Conservation (phyloP, 1,140 invertebrate genomes). For the Drosophila pandora region DNA sequence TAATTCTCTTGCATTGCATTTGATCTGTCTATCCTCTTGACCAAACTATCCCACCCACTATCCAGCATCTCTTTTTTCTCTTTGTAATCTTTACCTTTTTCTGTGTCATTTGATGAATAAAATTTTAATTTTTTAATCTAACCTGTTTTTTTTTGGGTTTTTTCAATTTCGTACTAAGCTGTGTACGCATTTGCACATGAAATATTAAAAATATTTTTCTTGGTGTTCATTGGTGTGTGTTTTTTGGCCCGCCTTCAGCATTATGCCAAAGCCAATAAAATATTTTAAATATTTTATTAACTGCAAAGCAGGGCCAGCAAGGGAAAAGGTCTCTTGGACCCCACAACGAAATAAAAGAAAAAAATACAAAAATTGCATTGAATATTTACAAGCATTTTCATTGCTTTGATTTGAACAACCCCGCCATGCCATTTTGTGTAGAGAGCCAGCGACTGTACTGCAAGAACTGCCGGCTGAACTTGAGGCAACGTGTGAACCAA, state of each 20-base stretch:
- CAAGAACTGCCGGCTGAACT: slow-evolving; percentile 33
- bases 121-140: slow-evolving; percentile 11
- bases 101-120: background rate
- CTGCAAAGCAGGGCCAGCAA: slow-evolving; percentile 65
- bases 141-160: slow-evolving; percentile 1
- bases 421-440: slow-evolving; percentile 32
- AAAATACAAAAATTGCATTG: slow-evolving; percentile 64
- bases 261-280: slow-evolving; percentile 71
- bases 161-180: slow-evolving; percentile 24
- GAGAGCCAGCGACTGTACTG: slow-evolving; percentile 61
- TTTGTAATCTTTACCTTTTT: slow-evolving; percentile 6
- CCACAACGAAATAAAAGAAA: background rate
- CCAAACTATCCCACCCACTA: background rate
- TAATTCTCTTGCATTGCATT: slow-evolving; percentile 76
- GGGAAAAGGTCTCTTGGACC: slow-evolving; percentile 25
- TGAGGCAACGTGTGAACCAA: slow-evolving; percentile 54
- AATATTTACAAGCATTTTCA: slow-evolving; percentile 83
- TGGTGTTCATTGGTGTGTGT: slow-evolving; percentile 61
- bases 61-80: slow-evolving; percentile 20
- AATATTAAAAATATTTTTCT: slow-evolving; percentile 78
- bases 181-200: slow-evolving; percentile 74
- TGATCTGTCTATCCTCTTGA: slow-evolving; percentile 17
- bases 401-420: slow-evolving; percentile 79
- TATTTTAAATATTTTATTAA: slow-evolving; percentile 82
- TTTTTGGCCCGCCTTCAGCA: slow-evolving; percentile 39